Conservation (phyloP, 2,797 vertebrate species). For the Acanthurus tractus region DNA sequence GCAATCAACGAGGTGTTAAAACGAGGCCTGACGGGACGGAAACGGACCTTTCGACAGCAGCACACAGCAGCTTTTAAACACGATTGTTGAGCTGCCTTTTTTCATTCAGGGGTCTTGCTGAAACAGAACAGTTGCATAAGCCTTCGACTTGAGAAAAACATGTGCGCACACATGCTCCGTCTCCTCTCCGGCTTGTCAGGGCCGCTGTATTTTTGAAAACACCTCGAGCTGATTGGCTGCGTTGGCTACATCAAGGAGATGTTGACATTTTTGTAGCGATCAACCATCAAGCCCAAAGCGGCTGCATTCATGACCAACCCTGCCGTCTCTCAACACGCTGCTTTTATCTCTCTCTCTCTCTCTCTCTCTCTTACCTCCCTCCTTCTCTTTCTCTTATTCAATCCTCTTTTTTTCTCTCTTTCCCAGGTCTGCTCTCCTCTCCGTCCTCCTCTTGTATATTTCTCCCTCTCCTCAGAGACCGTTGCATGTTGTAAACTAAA, state of each 20-base stretch:
- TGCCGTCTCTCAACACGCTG: constrained; percentile 82
- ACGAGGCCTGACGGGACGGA: constrained; percentile 39
- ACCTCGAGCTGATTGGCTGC: constrained; percentile 79
- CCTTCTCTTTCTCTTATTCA: constrained; percentile 4
- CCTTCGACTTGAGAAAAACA: constrained; percentile 32
- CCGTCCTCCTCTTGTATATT: background rate
- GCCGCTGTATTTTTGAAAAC: constrained; percentile 68
- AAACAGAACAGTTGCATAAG: constrained; percentile 77
- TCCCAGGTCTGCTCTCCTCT: background rate
- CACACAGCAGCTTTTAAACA: constrained; percentile 22
- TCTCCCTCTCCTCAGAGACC: background rate
- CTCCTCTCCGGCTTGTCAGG: constrained; percentile 55
- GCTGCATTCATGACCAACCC: constrained; percentile 78
- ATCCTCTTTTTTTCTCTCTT: constrained; percentile 26
- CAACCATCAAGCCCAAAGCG: constrained; percentile 83
- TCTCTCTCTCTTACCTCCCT: constrained; percentile 20
- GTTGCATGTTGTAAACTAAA: no score
- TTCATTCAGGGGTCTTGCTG: constrained; percentile 51
- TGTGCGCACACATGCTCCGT: constrained; percentile 30
- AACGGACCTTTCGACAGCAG: constrained; percentile 36
- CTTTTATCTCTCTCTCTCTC: constrained; percentile 77
- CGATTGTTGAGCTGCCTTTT: constrained; percentile 28
- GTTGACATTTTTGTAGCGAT: constrained; percentile 87
- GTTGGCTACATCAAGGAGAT: constrained; percentile 78
- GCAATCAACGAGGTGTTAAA: background rate